Conservation (phyloP, 2,888 invertebrate genomes). For the Phorcus lineatus region DNA sequence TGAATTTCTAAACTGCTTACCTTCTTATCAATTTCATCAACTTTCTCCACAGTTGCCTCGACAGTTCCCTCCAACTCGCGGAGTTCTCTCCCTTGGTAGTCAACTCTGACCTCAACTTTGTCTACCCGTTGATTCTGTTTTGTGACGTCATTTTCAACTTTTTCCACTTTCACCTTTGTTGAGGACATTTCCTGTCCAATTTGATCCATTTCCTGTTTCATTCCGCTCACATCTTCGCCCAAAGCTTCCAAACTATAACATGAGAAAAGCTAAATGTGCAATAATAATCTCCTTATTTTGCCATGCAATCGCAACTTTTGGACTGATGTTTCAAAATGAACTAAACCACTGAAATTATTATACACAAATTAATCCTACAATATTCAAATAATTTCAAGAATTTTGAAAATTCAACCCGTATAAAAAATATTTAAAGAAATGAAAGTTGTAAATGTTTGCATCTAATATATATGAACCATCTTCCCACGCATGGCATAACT, state of each 20-base stretch:
- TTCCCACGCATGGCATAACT: no score
- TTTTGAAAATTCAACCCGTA: no score
- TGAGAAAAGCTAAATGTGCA: background rate
- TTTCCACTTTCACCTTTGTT: slow-evolving; percentile 52
- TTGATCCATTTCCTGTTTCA: slow-evolving; percentile 54
- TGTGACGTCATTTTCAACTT: slow-evolving; percentile 53
- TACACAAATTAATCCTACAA: no score
- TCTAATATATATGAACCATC: no score
- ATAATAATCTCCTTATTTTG: no score
- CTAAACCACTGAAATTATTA: no score
- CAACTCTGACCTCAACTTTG: slow-evolving; percentile 43
- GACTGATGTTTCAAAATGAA: no score
- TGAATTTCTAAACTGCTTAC: slow-evolving; percentile 36
- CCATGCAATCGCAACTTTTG: no score
- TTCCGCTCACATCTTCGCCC: slow-evolving; percentile 54
- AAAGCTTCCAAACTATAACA: slow-evolving; percentile 57
- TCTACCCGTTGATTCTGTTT: slow-evolving; percentile 54
- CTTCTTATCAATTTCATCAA: slow-evolving; percentile 70
- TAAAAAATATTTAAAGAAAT: no score
- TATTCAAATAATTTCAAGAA: no score
- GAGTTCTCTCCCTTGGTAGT: slow-evolving; percentile 51
- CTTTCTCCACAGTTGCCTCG: slow-evolving; percentile 58
- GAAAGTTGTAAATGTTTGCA: no score
- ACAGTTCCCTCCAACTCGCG: slow-evolving; percentile 53
- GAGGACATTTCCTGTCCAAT: slow-evolving; percentile 56